A percentile compares a stretch with the other conserved stretches of the same genome.
These are phyloP conservation scores for Cephus rjabovi DNA, from an alignment of 2,888 invertebrate genomes.

Conservation along the genomic window DNA sequence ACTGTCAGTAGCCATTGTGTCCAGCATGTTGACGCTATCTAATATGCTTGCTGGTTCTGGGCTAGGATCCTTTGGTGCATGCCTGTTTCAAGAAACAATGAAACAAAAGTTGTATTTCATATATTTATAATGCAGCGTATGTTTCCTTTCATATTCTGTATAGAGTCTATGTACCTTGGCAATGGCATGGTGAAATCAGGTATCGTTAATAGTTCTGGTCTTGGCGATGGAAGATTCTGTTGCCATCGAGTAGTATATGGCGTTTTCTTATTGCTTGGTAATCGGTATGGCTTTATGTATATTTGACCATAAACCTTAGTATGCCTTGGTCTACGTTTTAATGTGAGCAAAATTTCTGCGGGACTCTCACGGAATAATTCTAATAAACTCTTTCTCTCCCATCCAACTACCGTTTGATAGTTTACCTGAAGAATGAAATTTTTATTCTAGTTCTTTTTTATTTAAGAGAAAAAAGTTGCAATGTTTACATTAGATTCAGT, in stretches of 20 bases:
- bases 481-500: not conserved
- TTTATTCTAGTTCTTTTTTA: not conserved
- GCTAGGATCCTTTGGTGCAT: conserved; percentile 55
- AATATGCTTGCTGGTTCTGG: conserved; percentile 57
- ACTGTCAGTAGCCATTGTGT: conserved; percentile 66
- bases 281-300: conserved; percentile 78
- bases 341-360: conserved; percentile 82
- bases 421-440: conserved; percentile 69
- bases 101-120: conserved; percentile 20
- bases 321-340: conserved; percentile 86
- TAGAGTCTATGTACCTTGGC: conserved; percentile 64
- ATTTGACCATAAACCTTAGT: conserved; percentile 83
- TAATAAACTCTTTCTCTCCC: conserved; percentile 83
- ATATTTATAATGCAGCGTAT: not conserved
- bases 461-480: not conserved
- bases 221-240: conserved; percentile 76
- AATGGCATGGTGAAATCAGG: conserved; percentile 72
- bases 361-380: conserved; percentile 80
- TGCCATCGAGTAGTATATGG: conserved; percentile 75
- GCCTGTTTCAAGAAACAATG: conserved; percentile 37
- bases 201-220: conserved; percentile 73
- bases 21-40: conserved; percentile 53
- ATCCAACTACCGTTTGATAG: conserved; percentile 82
- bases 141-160: not conserved
- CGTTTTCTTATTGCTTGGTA: conserved; percentile 79